These are phyloP conservation scores for Echeneis naucrates DNA, from an alignment of 2,797 vertebrate genomes.

Conservation along the genomic window DNA sequence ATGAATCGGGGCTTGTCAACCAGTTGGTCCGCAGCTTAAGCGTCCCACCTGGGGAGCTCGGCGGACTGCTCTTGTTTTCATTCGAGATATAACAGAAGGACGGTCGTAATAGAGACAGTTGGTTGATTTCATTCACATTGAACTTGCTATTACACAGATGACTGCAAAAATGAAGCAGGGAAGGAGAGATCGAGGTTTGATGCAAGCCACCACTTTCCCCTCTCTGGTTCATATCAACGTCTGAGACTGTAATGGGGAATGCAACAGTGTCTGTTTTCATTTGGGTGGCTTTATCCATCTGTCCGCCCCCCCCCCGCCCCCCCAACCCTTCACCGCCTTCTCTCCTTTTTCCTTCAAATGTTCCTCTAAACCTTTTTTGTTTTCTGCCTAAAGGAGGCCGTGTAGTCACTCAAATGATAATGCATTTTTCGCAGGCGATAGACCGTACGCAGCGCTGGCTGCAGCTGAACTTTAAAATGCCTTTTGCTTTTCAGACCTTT, in stretches of 20 bases:
- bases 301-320: slow-evolving; percentile 51
- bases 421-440: slow-evolving; percentile 36
- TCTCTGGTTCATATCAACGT: slow-evolving; percentile 74
- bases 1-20: slow-evolving; percentile 63
- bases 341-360: slow-evolving; percentile 21
- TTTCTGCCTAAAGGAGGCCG: not conserved
- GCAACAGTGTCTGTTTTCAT: slow-evolving; percentile 74
- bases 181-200: slow-evolving; percentile 67
- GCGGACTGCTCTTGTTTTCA: slow-evolving; percentile 31
- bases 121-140: slow-evolving; percentile 72
- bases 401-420: slow-evolving; percentile 18
- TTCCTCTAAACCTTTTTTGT: slow-evolving; percentile 31
- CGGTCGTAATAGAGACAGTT: slow-evolving; percentile 62
- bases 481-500: slow-evolving; percentile 15
- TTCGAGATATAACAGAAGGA: slow-evolving; percentile 68
- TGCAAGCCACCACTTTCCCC: slow-evolving; percentile 30
- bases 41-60: slow-evolving; percentile 38
- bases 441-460: slow-evolving; percentile 14
- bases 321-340: too few relatives aligned
- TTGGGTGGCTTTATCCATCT: slow-evolving; percentile 76
- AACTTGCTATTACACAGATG: slow-evolving; percentile 73
- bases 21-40: slow-evolving; percentile 48
- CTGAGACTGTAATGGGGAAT: slow-evolving; percentile 65
- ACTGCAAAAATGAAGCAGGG: slow-evolving; percentile 56
- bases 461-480: slow-evolving; percentile 22